These are phyloP conservation scores for Scelioninae gen. 1 DNA, from an alignment of 2,888 invertebrate genomes.

Conservation along the genomic window DNA sequence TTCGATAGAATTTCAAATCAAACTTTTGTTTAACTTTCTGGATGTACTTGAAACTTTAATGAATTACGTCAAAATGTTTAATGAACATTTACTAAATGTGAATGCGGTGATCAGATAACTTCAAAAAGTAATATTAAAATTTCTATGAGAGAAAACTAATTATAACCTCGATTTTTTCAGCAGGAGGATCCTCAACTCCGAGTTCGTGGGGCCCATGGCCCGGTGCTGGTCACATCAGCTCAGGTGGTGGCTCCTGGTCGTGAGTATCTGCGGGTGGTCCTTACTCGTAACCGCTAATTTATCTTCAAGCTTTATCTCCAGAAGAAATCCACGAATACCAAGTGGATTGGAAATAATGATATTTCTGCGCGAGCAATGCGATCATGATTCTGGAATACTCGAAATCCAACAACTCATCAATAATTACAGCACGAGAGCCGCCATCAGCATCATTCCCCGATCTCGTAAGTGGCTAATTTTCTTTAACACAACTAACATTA, in stretches of 20 bases:
- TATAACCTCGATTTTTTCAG: too few relatives aligned
- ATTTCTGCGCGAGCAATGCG: constrained; percentile 80
- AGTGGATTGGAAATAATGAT: constrained; percentile 77
- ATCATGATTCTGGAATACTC: constrained; percentile 72
- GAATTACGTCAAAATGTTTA: too few relatives aligned
- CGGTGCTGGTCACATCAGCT: constrained; percentile 83
- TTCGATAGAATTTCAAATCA: too few relatives aligned
- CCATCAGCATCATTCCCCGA: constrained; percentile 76
- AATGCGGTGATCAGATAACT: too few relatives aligned
- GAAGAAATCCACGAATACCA: constrained; percentile 82
- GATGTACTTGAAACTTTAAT: too few relatives aligned
- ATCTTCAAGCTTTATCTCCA: constrained; percentile 76
- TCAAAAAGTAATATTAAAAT: too few relatives aligned
- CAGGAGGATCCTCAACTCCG: constrained; percentile 52
- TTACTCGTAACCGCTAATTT: constrained; percentile 72
- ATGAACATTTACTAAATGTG: too few relatives aligned
- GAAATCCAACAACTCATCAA: constrained; percentile 79
- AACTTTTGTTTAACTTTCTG: too few relatives aligned
- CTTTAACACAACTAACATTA: not conserved
- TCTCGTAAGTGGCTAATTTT: constrained; percentile 77
- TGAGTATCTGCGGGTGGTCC: constrained; percentile 77
- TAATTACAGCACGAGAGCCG: constrained; percentile 75
- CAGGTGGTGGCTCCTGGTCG: constrained; percentile 82
- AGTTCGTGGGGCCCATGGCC: constrained; percentile 81
- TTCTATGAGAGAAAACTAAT: too few relatives aligned